Percentiles rank a stretch among this genome's conserved stretches.
phyloP scores from a whole-genome alignment of 2,797 vertebrate genomes.

The Mallotus villosus region DNA sequence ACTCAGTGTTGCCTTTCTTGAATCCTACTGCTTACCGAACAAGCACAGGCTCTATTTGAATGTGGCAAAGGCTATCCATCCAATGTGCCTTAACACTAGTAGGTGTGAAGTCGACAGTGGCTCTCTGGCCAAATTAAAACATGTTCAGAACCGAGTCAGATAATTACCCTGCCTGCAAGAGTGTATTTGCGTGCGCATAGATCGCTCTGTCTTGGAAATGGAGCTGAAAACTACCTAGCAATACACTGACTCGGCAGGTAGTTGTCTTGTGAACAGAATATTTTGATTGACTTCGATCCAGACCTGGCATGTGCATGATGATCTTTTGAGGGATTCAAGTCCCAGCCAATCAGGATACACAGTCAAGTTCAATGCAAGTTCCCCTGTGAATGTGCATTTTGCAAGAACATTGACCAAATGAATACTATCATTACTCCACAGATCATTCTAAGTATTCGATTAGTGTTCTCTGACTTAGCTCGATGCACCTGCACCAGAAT shows the following conservation, averaged over 20 bases:
- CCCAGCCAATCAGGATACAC: no score
- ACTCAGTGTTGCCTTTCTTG: slow-evolving; percentile 22
- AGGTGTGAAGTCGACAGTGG: slow-evolving; percentile 26
- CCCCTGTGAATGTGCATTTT: no score
- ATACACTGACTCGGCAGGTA: not conserved
- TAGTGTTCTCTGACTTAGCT: no score
- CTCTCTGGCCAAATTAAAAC: slow-evolving; percentile 39
- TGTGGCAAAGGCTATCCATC: slow-evolving; percentile 27
- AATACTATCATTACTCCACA: no score
- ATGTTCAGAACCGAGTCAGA: slow-evolving; percentile 39
- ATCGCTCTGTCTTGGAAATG: not conserved
- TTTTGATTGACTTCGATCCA: not conserved
- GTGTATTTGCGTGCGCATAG: slow-evolving; percentile 15
- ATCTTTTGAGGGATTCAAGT: no score
- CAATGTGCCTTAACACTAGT: slow-evolving; percentile 35
- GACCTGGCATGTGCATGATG: not conserved
- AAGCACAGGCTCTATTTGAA: slow-evolving; percentile 40
- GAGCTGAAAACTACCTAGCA: not conserved
- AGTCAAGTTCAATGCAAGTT: no score
- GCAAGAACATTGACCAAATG: no score
- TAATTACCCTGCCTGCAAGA: slow-evolving; percentile 50
- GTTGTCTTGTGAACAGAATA: not conserved
- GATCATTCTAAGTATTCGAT: no score
- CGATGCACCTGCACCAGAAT: no score
- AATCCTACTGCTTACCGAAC: slow-evolving; percentile 34